Evolutionary conservation across 1,140 invertebrate genomes (phyloP), one percentile per base, ranked within the genome.

Genomic region (Lasioglossum baleicum): DNA sequence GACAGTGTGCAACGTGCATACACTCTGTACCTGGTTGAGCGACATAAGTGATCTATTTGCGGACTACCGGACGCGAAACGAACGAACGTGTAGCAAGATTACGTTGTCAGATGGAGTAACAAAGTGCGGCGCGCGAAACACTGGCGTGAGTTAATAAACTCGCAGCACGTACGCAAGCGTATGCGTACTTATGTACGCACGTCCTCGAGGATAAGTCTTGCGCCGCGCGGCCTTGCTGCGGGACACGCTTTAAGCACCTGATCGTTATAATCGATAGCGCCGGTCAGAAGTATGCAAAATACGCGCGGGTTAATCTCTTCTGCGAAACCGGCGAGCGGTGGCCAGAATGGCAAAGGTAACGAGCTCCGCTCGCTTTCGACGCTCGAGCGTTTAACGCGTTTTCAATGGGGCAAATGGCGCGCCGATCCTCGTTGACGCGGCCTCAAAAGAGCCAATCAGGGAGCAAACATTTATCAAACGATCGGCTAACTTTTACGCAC

Each of bases 81-180:
- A 68, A 53, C 67, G 80, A 69, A 66, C 74, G 61, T 70, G 81
- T 72, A 83, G 17, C 58, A 40, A 83, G 81, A 83, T 83, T 83
- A 83, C 81, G 74, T 83, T 82, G 82, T 83, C 80, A 83, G 74
- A 6, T 20, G 15, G 42, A 40, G 69, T 78, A 83, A 83, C 82
- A 82, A 78, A 83, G 82, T 72, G 74, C 81, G 15, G 17, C 51
- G 69, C 48, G 75, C 64, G 69, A 60, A 70, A 83, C 69, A 68
- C 35, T 42, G 81, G 44, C 82, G 63, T 68, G 74, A 83, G 81
- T 83, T 83, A 83, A 83, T 83, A 83, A 78, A 83, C 74, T 69
- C 63, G 68, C 63, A 51, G 60, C 77, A 48, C 44, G 44, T 48
- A 83, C 68, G 68, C 44, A 40, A 68, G 53, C 82, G 63, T 68